A percentile compares a stretch with the other conserved stretches of the same genome.
Conservation (phyloP, 64 coral and sea anemone species). For the Pocillopora verrucosa region DNA sequence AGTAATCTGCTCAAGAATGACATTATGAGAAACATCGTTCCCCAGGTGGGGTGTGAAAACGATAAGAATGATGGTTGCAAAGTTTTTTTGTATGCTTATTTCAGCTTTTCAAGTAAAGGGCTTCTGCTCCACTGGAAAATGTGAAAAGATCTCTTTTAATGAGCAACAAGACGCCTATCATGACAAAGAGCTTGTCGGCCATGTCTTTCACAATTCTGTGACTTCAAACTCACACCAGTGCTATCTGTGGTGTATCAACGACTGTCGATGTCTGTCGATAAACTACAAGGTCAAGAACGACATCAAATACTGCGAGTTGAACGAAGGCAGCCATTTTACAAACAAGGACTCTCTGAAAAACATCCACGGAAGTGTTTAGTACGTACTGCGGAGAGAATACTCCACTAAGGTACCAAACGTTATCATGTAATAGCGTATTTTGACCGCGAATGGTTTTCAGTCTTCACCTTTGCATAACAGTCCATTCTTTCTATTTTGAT, state of each 20-base stretch:
- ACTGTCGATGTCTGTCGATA: constrained; percentile 21
- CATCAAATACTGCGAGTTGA: background rate
- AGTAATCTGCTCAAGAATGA: too few species aligned
- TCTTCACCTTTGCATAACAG: background rate
- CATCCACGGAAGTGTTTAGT: too few species aligned
- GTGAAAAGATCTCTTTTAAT: background rate
- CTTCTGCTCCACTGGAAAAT: background rate
- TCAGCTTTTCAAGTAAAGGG: background rate
- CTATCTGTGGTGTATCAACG: background rate
- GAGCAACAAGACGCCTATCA: background rate
- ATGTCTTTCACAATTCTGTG: background rate
- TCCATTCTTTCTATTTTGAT: too few species aligned
- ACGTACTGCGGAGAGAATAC: background rate
- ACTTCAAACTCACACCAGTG: background rate
- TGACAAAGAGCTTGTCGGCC: background rate
- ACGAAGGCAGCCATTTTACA: too few species aligned
- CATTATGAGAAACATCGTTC: too few species aligned
- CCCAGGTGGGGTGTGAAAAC: too few species aligned
- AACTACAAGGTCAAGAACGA: background rate
- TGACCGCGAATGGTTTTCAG: background rate
- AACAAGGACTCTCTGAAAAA: too few species aligned
- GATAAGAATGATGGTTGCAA: too few species aligned
- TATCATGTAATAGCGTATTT: background rate
- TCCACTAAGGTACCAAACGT: background rate
- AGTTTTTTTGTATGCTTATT: too few species aligned